Evolutionary conservation across 2,888 invertebrate species (phyloP).

Genomic region (Lacanobia wlatinum): DNA sequence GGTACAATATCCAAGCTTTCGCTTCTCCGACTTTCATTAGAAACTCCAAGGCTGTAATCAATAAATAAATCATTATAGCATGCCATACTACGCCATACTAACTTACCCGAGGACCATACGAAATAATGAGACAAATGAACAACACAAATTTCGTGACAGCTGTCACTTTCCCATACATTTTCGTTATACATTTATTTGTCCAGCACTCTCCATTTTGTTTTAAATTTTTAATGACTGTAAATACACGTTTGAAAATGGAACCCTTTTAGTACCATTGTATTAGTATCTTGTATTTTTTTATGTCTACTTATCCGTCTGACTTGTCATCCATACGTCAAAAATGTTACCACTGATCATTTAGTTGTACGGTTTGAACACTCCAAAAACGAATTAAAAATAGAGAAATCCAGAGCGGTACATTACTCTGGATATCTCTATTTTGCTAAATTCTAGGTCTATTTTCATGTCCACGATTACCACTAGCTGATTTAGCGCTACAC

Average conservation of each 20-base stretch:
- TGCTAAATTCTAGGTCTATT: too few relatives aligned
- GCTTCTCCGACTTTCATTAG: constrained; percentile 12
- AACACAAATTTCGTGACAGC: constrained; percentile 39
- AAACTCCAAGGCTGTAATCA: constrained; percentile 31
- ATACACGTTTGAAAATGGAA: constrained; percentile 36
- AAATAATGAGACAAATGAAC: constrained; percentile 56
- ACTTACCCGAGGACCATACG: constrained; percentile 12
- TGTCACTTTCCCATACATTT: constrained; percentile 43
- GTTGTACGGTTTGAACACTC: neutral
- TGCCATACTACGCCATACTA: constrained; percentile 3
- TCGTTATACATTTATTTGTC: constrained; percentile 19
- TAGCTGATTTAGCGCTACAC: neutral
- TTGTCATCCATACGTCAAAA: constrained; percentile 5
- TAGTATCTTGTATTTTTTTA: constrained; percentile 1
- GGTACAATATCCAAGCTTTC: neutral
- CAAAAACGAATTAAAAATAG: neutral
- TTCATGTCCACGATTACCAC: too few relatives aligned
- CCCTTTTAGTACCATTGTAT: constrained; percentile 29
- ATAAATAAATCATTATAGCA: constrained; percentile 42
- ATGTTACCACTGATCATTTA: neutral
- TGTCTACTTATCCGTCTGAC: neutral
- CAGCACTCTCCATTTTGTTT: constrained; percentile 29
- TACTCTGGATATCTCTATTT: too few relatives aligned
- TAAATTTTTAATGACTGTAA: constrained; percentile 52
- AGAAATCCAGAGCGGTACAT: too few relatives aligned